Percentiles rank a stretch among this genome's conserved stretches.
phyloP scores from a whole-genome alignment of 1,140 invertebrate species.

The Papilio polytes region DNA sequence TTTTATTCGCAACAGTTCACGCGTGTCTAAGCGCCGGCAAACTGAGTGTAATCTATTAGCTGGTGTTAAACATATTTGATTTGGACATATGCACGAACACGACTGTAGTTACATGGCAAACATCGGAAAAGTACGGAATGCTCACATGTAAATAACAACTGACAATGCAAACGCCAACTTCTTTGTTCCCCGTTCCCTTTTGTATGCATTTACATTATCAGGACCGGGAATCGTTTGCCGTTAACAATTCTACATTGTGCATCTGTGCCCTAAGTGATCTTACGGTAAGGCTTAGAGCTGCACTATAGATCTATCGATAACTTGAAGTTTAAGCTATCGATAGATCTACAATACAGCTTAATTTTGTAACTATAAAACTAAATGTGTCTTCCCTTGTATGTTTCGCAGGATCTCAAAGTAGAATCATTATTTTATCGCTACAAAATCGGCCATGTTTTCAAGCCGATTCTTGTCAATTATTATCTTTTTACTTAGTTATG shows the following conservation, averaged over 20 bases:
- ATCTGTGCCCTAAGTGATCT: not conserved
- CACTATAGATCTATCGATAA: too few relatives aligned
- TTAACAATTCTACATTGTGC: conserved; percentile 12
- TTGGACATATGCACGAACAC: conserved; percentile 64
- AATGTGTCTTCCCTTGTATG: not conserved
- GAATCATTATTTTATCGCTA: not conserved
- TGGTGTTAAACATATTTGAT: conserved; percentile 76
- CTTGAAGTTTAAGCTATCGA: not conserved
- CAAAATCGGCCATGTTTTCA: not conserved
- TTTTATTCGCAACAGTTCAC: conserved; percentile 24
- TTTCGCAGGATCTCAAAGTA: not conserved
- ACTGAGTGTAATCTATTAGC: conserved; percentile 71
- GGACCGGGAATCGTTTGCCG: conserved; percentile 9
- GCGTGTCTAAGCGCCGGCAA: conserved; percentile 52
- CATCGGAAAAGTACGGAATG: conserved; percentile 77
- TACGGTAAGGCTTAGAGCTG: too few relatives aligned
- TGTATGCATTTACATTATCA: conserved; percentile 36
- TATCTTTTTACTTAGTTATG: not conserved
- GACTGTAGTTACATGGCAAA: conserved; percentile 61
- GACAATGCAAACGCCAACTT: conserved; percentile 41
- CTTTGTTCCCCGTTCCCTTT: conserved; percentile 47
- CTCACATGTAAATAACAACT: conserved; percentile 43
- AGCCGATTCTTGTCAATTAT: not conserved
- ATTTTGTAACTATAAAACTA: not conserved
- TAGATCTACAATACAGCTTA: not conserved